Evolutionary conservation across 2,888 invertebrate genomes (phyloP), one percentile per base, ranked within the genome.

Genomic region (Macropis europaea): DNA sequence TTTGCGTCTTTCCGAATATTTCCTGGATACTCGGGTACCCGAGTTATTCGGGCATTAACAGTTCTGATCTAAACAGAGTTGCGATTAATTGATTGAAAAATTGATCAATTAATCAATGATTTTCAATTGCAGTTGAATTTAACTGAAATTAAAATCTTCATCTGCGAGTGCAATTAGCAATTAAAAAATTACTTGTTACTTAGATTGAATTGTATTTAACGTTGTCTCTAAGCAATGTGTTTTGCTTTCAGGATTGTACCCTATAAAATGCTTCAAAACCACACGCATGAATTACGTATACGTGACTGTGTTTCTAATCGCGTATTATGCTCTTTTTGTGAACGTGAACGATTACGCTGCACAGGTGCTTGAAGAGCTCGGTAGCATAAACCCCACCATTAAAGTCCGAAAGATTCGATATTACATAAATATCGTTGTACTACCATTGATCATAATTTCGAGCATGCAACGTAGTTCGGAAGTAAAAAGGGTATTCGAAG

Each of bases 201-300:
- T n/a, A n/a, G n/a, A n/a, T n/a, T n/a, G n/a, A n/a, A n/a, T n/a
- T n/a, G n/a, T n/a, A n/a, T n/a, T n/a, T n/a, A n/a, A n/a, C n/a
- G n/a, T n/a, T n/a, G n/a, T n/a, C n/a, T n/a, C n/a, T n/a, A n/a
- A n/a, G n/a, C n/a, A n/a, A n/a, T n/a, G n/a, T n/a, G n/a, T n/a
- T 48, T 61, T 17, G 7, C 5, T 43, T 52, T 6, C 42, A 73
- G 73, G 73, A 45, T 30, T 73, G 19, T 73, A 66, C 13, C 73
- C 73, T 28, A 30, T 66, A 3, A 36, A 36, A 34, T 66, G 60
- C 32, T 57, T 24, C 19, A 56, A 7, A 36, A 17, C 6, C 3
- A 1, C 28, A 4, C 15, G 6, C 3, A 13, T 11, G 6, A 36
- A 47, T 22, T 66, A 64, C 36, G 3, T 45, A 6, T 66, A 57